Base-by-base conservation (phyloP, 2,113 vertebrate species). In the Mormyrus iriodes region DNA sequence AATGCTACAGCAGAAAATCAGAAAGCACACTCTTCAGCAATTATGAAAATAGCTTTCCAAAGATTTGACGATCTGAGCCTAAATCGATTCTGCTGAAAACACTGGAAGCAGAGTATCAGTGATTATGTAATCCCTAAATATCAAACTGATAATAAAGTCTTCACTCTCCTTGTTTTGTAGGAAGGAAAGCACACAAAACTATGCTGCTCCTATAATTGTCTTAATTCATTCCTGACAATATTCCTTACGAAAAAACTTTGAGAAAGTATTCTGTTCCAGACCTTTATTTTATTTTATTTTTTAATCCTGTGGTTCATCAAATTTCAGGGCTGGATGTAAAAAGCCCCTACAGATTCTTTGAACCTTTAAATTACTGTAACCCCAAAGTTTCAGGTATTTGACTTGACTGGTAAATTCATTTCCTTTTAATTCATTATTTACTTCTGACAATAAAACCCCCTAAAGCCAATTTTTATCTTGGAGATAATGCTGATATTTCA, bases 351-450 rank as follows among this genome's bases (percentile, higher is more conserved):
- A 27, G 31, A 9, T 21, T 3, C 48, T 85, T 51, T 85, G 44
- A 84, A 58, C 85, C 27, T 91, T 90, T 94, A 90, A 91, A 92
- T 90, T 61, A 92, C 92, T 91, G 90, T 92, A 94, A 95, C 94
- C 94, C 93, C 91, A 91, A 65, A 90, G 65, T 84, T 90, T 91
- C 48, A 90, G 91, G 91, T 89, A 92, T 93, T 93, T 92, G 92
- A 93, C 92, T 91, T 94, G 94, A 95, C 92, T 94, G 95, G 93
- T 92, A 61, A 90, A 94, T 94, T 93, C 88, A 79, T 92, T 92
- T 93, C 93, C 93, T 94, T 94, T 95, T 92, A 95, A 94, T 94
- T 93, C 95, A 21, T 95, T 94, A 95, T 95, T 94, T 89, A 89
- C 83, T 83, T 85, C 46, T 12, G 91, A 95, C 93, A 92, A 92